A percentile compares a stretch with the other conserved stretches of the same genome.
Conservation (phyloP, 1,140 invertebrate species). For the Proales similis region DNA sequence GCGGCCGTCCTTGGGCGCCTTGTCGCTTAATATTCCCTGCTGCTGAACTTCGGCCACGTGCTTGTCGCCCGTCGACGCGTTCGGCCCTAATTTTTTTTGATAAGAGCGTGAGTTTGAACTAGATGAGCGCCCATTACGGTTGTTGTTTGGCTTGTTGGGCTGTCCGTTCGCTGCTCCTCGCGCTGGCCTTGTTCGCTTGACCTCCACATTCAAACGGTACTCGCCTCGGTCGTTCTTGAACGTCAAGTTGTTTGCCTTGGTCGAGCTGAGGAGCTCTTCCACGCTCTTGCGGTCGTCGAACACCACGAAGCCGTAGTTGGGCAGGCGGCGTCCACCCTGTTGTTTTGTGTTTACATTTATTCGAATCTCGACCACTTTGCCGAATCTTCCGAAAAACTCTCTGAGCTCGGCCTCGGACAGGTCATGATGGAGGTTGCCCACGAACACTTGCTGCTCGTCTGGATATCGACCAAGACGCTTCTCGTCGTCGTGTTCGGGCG, state of each 20-base stretch:
- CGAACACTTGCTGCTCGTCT: conserved; percentile 35
- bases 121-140: conserved; percentile 11
- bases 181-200: conserved; percentile 15
- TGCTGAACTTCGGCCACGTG: too few relatives aligned
- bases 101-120: conserved; percentile 19
- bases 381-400: conserved; percentile 20
- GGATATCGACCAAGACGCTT: conserved; percentile 27
- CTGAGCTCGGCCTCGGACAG: conserved; percentile 2
- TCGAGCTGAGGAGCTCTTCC: not conserved
- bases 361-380: conserved; percentile 28
- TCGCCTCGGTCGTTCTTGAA: conserved; percentile 33
- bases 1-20: too few relatives aligned
- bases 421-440: conserved; percentile 26
- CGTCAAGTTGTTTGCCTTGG: conserved; percentile 24
- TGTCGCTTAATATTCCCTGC: too few relatives aligned
- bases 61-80: too few relatives aligned
- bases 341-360: conserved; percentile 32
- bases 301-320: conserved; percentile 35
- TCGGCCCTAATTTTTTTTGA: too few relatives aligned
- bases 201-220: conserved; percentile 29
- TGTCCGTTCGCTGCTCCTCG: not conserved
- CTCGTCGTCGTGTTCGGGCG: conserved; percentile 19
- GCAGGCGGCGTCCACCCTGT: conserved; percentile 9
- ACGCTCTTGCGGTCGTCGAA: conserved; percentile 20
- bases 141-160: not conserved